Conservation (phyloP, 2,113 vertebrate species). For the human region DNA sequence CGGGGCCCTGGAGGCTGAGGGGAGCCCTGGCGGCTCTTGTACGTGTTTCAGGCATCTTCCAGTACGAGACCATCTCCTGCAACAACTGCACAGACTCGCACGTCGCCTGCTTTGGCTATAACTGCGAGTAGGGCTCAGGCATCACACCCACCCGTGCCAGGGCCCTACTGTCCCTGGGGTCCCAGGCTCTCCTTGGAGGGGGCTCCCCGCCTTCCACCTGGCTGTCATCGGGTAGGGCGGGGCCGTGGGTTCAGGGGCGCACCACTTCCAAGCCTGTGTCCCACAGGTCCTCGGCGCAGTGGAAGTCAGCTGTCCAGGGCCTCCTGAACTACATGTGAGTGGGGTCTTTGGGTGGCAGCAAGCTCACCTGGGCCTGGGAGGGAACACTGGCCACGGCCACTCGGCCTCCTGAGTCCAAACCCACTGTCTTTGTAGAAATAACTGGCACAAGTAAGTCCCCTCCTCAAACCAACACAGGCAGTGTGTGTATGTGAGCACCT, state of each 20-base stretch:
- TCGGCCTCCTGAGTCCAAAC: neutral
- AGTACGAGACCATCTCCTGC: slow-evolving; percentile 69
- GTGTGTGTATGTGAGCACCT: neutral
- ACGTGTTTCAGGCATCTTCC: slow-evolving; percentile 70
- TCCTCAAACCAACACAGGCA: neutral
- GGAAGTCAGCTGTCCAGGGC: slow-evolving; percentile 65
- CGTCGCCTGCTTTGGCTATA: slow-evolving; percentile 75
- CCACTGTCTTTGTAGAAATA: slow-evolving; percentile 30
- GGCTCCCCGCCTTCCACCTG: neutral
- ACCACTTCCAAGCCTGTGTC: accelerated
- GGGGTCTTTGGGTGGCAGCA: neutral
- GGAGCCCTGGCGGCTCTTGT: neutral
- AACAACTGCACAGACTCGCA: slow-evolving; percentile 53
- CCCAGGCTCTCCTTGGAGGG: neutral
- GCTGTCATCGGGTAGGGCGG: neutral
- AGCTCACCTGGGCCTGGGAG: neutral
- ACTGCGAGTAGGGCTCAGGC: slow-evolving; percentile 67
- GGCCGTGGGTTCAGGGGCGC: neutral
- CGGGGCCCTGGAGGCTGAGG: neutral
- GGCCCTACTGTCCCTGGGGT: neutral
- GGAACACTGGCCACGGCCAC: neutral
- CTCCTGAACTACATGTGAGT: slow-evolving; percentile 76
- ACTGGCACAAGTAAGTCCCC: slow-evolving; percentile 70
- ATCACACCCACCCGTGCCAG: neutral
- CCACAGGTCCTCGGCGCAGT: slow-evolving; percentile 52